A percentile compares a stretch with the other conserved stretches of the same genome.
Evolutionary conservation across 1,140 invertebrate genomes (phyloP).

Genomic region (Odontomachus brunneus): DNA sequence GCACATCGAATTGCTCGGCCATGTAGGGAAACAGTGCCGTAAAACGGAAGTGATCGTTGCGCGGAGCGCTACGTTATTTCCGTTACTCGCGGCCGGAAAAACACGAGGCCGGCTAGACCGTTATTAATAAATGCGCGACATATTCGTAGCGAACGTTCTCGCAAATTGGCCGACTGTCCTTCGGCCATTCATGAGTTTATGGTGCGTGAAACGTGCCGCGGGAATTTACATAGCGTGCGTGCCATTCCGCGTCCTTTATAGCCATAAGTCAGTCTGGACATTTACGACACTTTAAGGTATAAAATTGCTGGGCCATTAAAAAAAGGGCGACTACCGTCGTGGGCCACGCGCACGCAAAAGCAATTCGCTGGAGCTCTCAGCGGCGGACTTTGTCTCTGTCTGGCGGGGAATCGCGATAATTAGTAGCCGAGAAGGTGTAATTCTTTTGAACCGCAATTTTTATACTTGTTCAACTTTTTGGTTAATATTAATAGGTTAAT

Average conservation of each 20-base stretch:
- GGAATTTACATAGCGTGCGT: constrained; percentile 62
- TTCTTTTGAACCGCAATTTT: no score
- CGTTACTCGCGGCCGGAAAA: not conserved
- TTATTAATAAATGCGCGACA: constrained; percentile 33
- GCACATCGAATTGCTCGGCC: not conserved
- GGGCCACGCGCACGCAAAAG: not conserved
- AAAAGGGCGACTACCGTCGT: constrained; percentile 34
- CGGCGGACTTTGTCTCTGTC: no score
- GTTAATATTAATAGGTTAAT: no score
- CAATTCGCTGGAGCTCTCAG: not conserved
- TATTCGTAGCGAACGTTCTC: not conserved
- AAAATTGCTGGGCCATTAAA: constrained; percentile 47
- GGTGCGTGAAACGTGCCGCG: constrained; percentile 66
- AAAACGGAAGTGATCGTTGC: not conserved
- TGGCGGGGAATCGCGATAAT: no score
- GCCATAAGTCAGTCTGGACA: constrained; percentile 55
- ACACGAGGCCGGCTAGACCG: not conserved
- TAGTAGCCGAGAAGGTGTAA: no score
- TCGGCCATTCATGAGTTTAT: constrained; percentile 71
- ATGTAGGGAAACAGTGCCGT: not conserved
- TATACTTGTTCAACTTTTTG: no score
- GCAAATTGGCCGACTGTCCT: constrained; percentile 52
- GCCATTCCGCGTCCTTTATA: constrained; percentile 51
- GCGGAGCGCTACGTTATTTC: constrained; percentile 1
- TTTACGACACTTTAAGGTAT: constrained; percentile 51